A percentile compares a stretch with the other conserved stretches of the same genome.
Evolutionary conservation across 2,113 vertebrate genomes (phyloP).

Genomic region (Chloroceryle aenea): DNA sequence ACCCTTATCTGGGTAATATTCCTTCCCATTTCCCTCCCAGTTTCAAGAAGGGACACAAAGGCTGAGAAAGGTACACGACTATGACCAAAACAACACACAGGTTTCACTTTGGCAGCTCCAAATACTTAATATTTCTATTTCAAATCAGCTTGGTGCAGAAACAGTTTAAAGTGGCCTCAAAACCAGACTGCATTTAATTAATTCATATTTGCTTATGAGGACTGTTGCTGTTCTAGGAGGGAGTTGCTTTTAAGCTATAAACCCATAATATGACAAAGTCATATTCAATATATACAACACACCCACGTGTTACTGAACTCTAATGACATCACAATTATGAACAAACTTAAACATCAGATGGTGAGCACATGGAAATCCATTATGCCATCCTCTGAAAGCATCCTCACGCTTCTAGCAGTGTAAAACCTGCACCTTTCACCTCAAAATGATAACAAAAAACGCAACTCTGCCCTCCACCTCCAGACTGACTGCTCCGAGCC

Average conservation of each 20-base stretch:
- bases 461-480: neutral
- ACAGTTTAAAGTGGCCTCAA: neutral
- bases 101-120: neutral
- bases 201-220: neutral
- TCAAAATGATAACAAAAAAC: neutral
- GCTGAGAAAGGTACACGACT: neutral
- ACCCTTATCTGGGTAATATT: neutral
- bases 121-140: neutral
- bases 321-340: neutral
- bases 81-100: neutral
- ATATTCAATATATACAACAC: neutral
- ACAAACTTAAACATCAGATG: neutral
- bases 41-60: neutral
- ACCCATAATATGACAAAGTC: neutral
- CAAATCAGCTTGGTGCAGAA: neutral
- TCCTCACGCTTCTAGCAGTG: neutral
- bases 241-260: neutral
- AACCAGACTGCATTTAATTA: neutral
- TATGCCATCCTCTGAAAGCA: neutral
- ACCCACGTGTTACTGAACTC: neutral
- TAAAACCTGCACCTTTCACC: neutral
- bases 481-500: neutral
- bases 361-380: neutral
- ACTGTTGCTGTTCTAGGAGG: neutral
- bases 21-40: neutral